Evolutionary conservation across 2,888 invertebrate species (phyloP).

Genomic region (Rhamphomyia laevipes): DNA sequence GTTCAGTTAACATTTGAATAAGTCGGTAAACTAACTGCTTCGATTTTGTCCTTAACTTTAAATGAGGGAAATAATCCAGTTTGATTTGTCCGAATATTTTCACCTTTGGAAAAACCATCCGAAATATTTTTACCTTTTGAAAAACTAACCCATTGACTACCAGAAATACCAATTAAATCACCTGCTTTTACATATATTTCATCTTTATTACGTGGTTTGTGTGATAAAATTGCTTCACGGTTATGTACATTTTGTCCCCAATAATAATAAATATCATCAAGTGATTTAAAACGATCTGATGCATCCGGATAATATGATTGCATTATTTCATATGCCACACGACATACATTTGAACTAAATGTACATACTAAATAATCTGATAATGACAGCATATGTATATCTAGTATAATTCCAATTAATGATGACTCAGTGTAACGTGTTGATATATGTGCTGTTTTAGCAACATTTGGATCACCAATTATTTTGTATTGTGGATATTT

Average conservation of each 20-base stretch:
- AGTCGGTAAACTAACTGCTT: too few relatives aligned
- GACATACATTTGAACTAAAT: too few relatives aligned
- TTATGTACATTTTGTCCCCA: constrained; percentile 92
- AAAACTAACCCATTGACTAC: constrained; percentile 99
- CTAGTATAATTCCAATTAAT: constrained; percentile 82
- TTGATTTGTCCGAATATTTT: constrained; percentile 70
- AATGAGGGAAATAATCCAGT: constrained; percentile 66
- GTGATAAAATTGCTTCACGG: constrained; percentile 60
- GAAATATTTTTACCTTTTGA: too few relatives aligned
- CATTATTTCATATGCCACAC: too few relatives aligned
- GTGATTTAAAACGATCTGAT: too few relatives aligned
- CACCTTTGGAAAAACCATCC: constrained; percentile 89
- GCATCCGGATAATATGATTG: too few relatives aligned
- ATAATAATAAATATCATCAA: constrained; percentile 97
- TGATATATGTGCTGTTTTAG: constrained; percentile 80
- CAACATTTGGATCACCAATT: constrained; percentile 76
- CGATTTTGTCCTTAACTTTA: constrained; percentile 72
- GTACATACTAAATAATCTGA: too few relatives aligned
- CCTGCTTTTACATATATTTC: constrained; percentile 64
- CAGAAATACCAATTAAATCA: constrained; percentile 81
- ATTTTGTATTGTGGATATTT: constrained; percentile 79
- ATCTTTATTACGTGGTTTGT: constrained; percentile 47
- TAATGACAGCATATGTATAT: constrained; percentile 92
- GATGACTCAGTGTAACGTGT: constrained; percentile 86
- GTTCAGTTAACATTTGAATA: constrained; percentile 62